Conservation (phyloP, 2,888 invertebrate genomes). For the Epistrophella euchroma region DNA sequence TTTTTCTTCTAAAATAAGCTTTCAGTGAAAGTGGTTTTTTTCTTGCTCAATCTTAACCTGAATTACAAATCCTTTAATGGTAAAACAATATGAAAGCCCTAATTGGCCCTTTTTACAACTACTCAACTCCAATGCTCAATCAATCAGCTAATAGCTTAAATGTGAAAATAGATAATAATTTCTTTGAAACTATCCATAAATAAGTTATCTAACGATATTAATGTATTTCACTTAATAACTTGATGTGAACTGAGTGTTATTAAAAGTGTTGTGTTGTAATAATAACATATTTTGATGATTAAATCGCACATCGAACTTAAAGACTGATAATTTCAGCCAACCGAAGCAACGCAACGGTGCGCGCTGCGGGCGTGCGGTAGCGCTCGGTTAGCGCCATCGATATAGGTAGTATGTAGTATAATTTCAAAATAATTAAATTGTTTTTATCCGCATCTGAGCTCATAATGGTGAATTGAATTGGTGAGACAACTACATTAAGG, state of each 20-base stretch:
- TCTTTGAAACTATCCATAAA: constrained; percentile 9
- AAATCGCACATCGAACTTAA: constrained; percentile 66
- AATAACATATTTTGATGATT: constrained; percentile 59
- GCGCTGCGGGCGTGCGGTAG: background rate
- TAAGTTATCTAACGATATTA: constrained; percentile 40
- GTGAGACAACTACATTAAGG: constrained; percentile 33
- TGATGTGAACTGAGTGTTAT: constrained; percentile 26
- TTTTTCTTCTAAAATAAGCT: background rate
- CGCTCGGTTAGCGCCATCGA: background rate
- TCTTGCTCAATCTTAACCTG: constrained; percentile 39
- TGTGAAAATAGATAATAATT: constrained; percentile 6
- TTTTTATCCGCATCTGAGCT: constrained; percentile 28
- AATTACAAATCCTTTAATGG: constrained; percentile 18
- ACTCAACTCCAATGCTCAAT: constrained; percentile 17
- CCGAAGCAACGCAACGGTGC: background rate
- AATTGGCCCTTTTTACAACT: constrained; percentile 23
- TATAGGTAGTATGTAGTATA: constrained; percentile 1
- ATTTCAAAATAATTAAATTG: constrained; percentile 61
- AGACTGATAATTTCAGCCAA: constrained; percentile 35
- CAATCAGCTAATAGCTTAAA: constrained; percentile 12
- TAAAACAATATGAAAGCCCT: background rate
- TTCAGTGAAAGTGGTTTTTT: constrained; percentile 39
- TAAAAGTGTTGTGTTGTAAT: constrained; percentile 36
- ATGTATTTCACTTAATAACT: background rate
- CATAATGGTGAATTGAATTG: background rate